These are phyloP conservation scores for Cyanoramphus novaezelandiae DNA, from an alignment of 2,113 vertebrate species.

Conservation along the genomic window DNA sequence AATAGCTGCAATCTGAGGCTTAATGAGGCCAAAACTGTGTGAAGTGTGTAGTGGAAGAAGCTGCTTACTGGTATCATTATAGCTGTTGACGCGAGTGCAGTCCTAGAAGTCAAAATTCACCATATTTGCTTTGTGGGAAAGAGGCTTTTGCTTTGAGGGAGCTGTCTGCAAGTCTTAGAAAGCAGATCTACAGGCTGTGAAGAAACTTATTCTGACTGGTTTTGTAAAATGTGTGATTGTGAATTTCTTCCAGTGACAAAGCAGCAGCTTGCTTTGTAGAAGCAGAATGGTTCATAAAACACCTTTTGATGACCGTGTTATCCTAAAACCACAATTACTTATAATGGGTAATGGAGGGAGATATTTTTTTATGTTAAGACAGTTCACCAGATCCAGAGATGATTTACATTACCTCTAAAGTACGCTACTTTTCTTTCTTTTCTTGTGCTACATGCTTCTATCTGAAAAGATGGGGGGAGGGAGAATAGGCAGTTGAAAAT, in stretches of 20 bases:
- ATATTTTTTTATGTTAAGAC: neutral
- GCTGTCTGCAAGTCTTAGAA: neutral
- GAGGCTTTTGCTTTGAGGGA: neutral
- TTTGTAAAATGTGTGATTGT: neutral
- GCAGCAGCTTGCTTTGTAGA: neutral
- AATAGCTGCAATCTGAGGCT: neutral
- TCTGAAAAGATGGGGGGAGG: neutral
- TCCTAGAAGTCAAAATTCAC: neutral
- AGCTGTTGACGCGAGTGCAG: neutral
- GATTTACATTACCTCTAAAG: neutral
- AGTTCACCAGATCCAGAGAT: neutral
- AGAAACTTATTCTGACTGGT: neutral
- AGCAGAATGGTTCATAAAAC: neutral
- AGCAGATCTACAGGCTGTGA: neutral
- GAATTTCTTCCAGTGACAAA: neutral
- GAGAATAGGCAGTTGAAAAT: neutral
- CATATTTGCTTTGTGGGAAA: neutral
- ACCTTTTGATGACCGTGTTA: neutral
- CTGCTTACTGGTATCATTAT: neutral
- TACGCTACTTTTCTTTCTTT: neutral
- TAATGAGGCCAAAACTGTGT: neutral
- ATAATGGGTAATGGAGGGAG: neutral
- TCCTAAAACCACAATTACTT: neutral
- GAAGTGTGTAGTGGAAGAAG: neutral
- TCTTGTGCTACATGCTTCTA: neutral